Evolutionary conservation across 2,113 vertebrate species (phyloP).

Genomic region (Aphyosemion australe): DNA sequence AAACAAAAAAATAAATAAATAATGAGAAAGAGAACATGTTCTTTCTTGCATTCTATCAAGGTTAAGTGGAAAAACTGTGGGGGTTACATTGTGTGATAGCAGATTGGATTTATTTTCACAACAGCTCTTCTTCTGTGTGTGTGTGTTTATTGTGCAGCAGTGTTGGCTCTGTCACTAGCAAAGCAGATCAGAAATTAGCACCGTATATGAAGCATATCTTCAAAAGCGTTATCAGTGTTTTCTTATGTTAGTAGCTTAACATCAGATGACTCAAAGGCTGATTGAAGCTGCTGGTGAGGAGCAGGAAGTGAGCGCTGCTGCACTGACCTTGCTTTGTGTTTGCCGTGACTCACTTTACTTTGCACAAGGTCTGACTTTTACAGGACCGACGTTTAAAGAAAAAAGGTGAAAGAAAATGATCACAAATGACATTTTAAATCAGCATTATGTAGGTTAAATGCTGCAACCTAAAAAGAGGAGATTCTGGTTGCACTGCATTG

Average conservation of each 20-base stretch:
- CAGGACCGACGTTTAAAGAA: background rate
- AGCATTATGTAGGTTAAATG: too few species aligned
- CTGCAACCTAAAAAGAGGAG: too few species aligned
- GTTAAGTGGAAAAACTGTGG: slow-evolving; percentile 10
- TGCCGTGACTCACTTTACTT: slow-evolving; percentile 1
- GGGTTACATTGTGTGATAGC: background rate
- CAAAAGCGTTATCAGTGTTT: slow-evolving; percentile 3
- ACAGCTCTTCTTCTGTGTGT: background rate
- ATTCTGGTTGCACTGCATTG: too few species aligned
- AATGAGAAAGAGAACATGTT: background rate
- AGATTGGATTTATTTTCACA: slow-evolving; percentile 2
- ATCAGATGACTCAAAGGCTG: background rate
- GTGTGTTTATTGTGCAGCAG: slow-evolving; percentile 7
- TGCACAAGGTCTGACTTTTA: background rate
- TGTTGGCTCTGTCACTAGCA: slow-evolving; percentile 15
- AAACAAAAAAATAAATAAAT: background rate
- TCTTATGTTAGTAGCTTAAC: background rate
- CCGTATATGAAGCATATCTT: background rate
- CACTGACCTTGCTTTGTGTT: slow-evolving; percentile 7
- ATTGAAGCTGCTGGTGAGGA: background rate
- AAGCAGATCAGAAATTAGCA: background rate
- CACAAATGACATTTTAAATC: too few species aligned
- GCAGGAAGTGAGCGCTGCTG: slow-evolving; percentile 14
- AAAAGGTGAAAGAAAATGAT: background rate
- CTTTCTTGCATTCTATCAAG: slow-evolving; percentile 10